phyloP scores from a whole-genome alignment of 2,113 vertebrate genomes.

The Podarcis cretensis region DNA sequence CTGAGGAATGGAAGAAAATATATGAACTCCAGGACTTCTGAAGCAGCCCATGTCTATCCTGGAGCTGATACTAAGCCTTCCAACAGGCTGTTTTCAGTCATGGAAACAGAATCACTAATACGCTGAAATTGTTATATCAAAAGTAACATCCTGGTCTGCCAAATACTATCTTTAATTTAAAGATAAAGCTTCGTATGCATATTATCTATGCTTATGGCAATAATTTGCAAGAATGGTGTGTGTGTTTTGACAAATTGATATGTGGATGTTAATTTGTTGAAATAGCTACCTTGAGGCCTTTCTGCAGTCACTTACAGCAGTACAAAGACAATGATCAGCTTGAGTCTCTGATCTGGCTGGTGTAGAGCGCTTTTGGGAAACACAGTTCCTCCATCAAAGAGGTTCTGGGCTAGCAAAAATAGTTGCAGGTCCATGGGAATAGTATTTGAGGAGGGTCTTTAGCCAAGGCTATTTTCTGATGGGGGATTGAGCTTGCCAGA shows the following conservation, averaged over 20 bases:
- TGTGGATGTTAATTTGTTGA: slow-evolving; percentile 72
- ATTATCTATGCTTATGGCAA: slow-evolving; percentile 23
- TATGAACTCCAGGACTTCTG: neutral
- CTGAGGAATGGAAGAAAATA: neutral
- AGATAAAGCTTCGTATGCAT: slow-evolving; percentile 7
- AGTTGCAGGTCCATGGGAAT: neutral
- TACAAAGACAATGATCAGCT: neutral
- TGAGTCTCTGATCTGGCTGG: neutral
- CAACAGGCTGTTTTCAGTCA: neutral
- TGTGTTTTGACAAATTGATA: slow-evolving; percentile 49
- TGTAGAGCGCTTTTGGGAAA: neutral
- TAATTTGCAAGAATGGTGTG: slow-evolving; percentile 7
- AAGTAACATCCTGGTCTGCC: neutral
- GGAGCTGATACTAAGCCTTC: neutral
- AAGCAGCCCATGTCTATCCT: too few species aligned
- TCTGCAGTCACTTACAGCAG: slow-evolving; percentile 21
- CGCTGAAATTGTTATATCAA: neutral
- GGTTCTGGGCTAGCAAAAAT: neutral
- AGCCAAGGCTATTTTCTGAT: neutral
- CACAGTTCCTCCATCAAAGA: neutral
- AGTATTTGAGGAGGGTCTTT: too few species aligned
- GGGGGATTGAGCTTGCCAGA: neutral
- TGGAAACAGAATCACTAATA: neutral
- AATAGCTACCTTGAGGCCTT: slow-evolving; percentile 46
- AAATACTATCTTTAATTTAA: neutral